phyloP scores from a whole-genome alignment of 2,888 invertebrate genomes.

The Machimus atricapillus region DNA sequence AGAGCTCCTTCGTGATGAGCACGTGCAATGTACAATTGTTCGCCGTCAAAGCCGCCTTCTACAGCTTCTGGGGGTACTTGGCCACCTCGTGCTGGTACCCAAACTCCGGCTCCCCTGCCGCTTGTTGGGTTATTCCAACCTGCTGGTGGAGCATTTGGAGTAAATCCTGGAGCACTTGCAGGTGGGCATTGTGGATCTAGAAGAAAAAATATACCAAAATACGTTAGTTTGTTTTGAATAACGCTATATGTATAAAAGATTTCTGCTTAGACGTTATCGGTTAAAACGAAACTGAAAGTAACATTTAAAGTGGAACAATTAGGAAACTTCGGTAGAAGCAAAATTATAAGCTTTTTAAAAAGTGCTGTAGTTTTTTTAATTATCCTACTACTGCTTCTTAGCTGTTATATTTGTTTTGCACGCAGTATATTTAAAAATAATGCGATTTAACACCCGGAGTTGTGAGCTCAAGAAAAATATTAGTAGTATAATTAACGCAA shows the following conservation, averaged over 20 bases:
- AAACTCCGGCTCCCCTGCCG: constrained; percentile 62
- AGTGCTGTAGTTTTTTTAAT: too few species aligned
- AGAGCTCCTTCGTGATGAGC: constrained; percentile 75
- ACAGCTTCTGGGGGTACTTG: constrained; percentile 77
- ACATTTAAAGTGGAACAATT: too few species aligned
- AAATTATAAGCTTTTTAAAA: too few species aligned
- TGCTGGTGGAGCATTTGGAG: not conserved
- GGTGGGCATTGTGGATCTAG: constrained; percentile 18
- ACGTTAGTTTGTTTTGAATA: not conserved
- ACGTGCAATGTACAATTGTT: constrained; percentile 72
- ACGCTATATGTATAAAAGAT: not conserved
- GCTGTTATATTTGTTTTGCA: too few species aligned
- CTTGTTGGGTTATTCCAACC: constrained; percentile 43
- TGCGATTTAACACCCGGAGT: too few species aligned
- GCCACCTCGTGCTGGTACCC: constrained; percentile 70
- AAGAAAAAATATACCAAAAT: not conserved
- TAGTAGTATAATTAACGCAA: too few species aligned
- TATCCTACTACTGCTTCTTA: too few species aligned
- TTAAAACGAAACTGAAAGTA: not conserved
- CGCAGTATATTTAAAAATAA: too few species aligned
- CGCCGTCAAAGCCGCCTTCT: constrained; percentile 68
- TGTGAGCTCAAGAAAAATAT: too few species aligned
- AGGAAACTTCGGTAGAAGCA: too few species aligned
- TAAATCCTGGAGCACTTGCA: constrained; percentile 18
- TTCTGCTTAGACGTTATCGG: not conserved